Conservation (phyloP, 2,797 vertebrate genomes). For the Acanthurus leucopareius region DNA sequence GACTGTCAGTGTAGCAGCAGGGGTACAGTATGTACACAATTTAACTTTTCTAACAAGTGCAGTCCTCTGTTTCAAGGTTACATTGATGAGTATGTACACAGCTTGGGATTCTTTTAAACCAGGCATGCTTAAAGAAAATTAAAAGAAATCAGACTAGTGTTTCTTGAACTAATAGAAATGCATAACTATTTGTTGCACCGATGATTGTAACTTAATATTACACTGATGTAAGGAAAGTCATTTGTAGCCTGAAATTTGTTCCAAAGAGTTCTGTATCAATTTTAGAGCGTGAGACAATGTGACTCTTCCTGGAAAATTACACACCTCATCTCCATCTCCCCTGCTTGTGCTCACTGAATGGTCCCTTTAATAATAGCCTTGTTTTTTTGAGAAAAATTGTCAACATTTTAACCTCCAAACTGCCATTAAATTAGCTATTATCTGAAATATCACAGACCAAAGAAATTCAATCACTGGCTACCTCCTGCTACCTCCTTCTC, state of each 20-base stretch:
- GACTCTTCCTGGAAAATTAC: no score
- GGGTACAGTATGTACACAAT: conserved; percentile 43
- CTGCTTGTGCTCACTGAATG: no score
- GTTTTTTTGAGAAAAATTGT: no score
- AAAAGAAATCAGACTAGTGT: conserved; percentile 1
- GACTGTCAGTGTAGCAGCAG: conserved; percentile 34
- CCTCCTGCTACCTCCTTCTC: no score
- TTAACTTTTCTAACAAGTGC: conserved; percentile 48
- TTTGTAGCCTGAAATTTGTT: conserved; percentile 1
- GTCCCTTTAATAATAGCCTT: no score
- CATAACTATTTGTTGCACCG: neutral
- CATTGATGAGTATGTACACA: conserved; percentile 9
- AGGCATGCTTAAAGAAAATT: neutral
- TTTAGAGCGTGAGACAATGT: no score
- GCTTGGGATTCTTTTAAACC: conserved; percentile 13
- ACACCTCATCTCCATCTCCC: no score
- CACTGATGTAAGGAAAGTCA: neutral
- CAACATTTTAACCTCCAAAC: no score
- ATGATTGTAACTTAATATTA: neutral
- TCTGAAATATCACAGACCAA: no score
- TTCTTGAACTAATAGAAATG: conserved; percentile 9
- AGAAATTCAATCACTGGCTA: no score
- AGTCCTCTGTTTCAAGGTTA: conserved; percentile 55
- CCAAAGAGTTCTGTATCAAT: neutral
- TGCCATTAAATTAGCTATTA: no score